Base-by-base conservation (phyloP, 2,797 vertebrate species). In the Picus viridis region DNA sequence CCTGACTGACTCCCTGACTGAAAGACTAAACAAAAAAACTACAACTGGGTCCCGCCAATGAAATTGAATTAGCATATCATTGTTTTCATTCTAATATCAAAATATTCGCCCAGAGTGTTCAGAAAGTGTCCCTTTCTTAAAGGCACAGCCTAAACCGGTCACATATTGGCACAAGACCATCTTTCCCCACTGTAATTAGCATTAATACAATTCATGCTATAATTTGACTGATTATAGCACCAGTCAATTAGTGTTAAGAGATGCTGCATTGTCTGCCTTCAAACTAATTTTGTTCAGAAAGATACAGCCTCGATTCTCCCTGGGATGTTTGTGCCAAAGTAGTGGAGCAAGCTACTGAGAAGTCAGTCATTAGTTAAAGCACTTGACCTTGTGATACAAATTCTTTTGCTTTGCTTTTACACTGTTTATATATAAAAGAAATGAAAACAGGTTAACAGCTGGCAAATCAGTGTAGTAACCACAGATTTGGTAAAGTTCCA, bases 201-300 rank as follows among this genome's bases (percentile, higher is more conserved):
- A 75, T 69, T 78, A 81, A 85, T 93, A 95, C 13, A 90, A 69
- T 87, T 72, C 43, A 54, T 61, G 22, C 14, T 64, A 34, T 61
- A 87, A 75, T 92, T 92, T 87, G 67, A 53, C 78, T 92, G 63
- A 94, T 90, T 83, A 86, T 70, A 94, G 58, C 10, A 89, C 43
- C 16, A 87, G 49, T 74, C 73, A 95, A 86, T 89, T 89, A 89
- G 59, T 24, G 29, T 41, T 81, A 83, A 88, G 72, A 75, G 65
- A 54, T 2, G 7, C 23, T 72, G 54, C 27, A 67, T 57, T 92
- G 68, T 90, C 39, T 2, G 17, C 47, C 29, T 92, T 76, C 68
- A 75, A 79, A 92, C 91, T 62, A 74, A 77, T 89, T 93, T 85
- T 89, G 5, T 36, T 78, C 47, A 69, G 75, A 79, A 79, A 89